Conservation (phyloP, 1,140 invertebrate genomes). For the Subanguina moxae region DNA sequence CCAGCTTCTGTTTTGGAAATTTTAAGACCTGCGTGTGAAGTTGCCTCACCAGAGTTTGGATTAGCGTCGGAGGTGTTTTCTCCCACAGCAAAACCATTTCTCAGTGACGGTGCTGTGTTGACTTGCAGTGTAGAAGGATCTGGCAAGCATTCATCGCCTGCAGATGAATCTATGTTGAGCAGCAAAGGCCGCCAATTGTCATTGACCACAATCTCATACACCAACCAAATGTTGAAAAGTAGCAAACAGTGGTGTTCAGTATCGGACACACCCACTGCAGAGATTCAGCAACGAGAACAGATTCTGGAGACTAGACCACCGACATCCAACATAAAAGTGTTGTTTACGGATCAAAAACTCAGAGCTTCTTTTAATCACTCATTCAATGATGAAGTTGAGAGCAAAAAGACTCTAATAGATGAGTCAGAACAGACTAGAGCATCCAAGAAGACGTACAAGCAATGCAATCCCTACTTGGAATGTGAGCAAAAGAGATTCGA, state of each 20-base stretch:
- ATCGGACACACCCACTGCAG: background rate
- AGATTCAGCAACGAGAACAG: background rate
- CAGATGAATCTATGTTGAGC: background rate
- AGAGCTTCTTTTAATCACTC: conserved; percentile 8
- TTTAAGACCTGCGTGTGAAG: too few species aligned
- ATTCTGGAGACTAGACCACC: background rate
- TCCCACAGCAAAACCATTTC: too few species aligned
- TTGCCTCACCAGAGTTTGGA: too few species aligned
- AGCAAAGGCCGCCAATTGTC: background rate
- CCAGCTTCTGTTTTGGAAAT: too few species aligned
- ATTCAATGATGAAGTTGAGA: conserved; percentile 10
- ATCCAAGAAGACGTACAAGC: background rate
- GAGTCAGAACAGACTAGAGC: background rate
- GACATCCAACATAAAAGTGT: conserved; percentile 16
- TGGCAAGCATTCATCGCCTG: background rate
- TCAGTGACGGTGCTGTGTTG: too few species aligned
- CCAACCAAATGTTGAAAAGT: background rate
- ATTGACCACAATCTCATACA: conserved; percentile 5
- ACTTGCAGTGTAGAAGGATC: background rate
- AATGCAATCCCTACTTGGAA: background rate
- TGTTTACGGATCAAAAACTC: conserved; percentile 23
- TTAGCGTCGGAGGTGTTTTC: too few species aligned
- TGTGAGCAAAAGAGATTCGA: background rate
- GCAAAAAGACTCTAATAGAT: background rate
- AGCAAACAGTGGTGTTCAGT: background rate